Conservation (phyloP, 2,797 vertebrate species). For the Sebastes miniatus region DNA sequence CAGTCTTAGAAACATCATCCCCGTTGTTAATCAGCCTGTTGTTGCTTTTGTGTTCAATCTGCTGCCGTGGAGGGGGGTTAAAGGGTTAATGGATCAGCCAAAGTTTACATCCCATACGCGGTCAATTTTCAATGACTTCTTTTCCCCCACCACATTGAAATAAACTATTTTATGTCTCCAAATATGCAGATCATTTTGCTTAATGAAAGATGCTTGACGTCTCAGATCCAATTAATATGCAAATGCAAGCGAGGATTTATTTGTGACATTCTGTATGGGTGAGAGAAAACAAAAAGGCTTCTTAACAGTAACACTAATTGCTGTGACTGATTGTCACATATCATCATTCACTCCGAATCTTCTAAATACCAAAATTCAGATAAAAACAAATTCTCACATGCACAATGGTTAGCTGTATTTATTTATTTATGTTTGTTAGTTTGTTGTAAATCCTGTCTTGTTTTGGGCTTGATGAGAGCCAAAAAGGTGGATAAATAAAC, state of each 20-base stretch:
- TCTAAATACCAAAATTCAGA: constrained; percentile 92
- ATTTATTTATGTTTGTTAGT: constrained; percentile 61
- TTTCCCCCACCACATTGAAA: constrained; percentile 95
- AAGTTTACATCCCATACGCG: constrained; percentile 84
- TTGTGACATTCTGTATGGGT: constrained; percentile 99
- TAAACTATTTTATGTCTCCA: constrained; percentile 99
- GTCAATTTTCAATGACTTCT: constrained; percentile 97
- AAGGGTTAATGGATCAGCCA: constrained; percentile 84
- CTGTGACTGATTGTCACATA: constrained; percentile 99
- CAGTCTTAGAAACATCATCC: constrained; percentile 58
- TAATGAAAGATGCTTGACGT: constrained; percentile 99
- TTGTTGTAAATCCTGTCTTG: constrained; percentile 41
- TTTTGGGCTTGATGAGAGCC: constrained; percentile 49
- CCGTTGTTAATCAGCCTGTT: constrained; percentile 71
- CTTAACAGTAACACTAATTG: constrained; percentile 99
- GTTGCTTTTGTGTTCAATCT: constrained; percentile 71
- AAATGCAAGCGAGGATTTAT: constrained; percentile 99
- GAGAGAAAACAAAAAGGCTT: constrained; percentile 99
- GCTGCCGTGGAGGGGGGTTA: constrained; percentile 58
- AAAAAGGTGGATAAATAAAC: constrained; percentile 20
- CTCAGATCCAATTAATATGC: constrained; percentile 99
- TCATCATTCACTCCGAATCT: constrained; percentile 99
- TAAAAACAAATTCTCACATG: constrained; percentile 68
- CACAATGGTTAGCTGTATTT: constrained; percentile 71
- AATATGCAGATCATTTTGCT: constrained; percentile 99